Conservation (phyloP, 2,113 vertebrate genomes). For the Spheniscus mendiculus region DNA sequence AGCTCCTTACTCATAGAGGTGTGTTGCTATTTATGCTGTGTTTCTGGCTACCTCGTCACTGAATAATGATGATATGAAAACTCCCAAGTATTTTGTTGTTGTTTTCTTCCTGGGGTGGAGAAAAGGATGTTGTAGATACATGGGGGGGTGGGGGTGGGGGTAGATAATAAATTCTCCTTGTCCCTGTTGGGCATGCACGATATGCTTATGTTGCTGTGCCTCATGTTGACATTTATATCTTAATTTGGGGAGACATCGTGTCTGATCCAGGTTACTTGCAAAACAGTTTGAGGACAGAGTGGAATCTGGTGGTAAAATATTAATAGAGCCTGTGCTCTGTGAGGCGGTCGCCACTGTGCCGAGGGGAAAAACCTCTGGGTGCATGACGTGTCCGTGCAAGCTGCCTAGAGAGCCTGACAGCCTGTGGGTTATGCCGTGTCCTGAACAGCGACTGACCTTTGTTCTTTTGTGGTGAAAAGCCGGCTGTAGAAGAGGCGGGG, state of each 20-base stretch:
- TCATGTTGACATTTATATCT: conserved; percentile 9
- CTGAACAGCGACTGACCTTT: not conserved
- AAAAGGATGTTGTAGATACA: not conserved
- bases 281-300: not conserved
- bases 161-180: not conserved
- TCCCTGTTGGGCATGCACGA: not conserved
- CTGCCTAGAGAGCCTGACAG: not conserved
- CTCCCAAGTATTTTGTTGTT: conserved; percentile 14
- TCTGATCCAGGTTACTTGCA: not conserved
- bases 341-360: not conserved
- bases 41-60: conserved; percentile 1
- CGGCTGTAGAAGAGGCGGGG: not conserved
- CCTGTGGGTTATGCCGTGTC: not conserved
- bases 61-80: not conserved
- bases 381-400: not conserved
- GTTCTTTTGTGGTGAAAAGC: not conserved
- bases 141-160: not conserved
- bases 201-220: not conserved
- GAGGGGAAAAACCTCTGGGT: not conserved
- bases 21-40: conserved; percentile 43
- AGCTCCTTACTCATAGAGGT: conserved; percentile 37
- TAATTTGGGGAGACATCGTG: not conserved
- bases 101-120: not conserved
- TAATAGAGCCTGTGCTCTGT: not conserved
- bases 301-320: not conserved